A percentile compares a stretch with the other conserved stretches of the same genome.
These are phyloP conservation scores for Chymomyza fuscimana DNA, from an alignment of 2,888 invertebrate species.

Conservation along the genomic window DNA sequence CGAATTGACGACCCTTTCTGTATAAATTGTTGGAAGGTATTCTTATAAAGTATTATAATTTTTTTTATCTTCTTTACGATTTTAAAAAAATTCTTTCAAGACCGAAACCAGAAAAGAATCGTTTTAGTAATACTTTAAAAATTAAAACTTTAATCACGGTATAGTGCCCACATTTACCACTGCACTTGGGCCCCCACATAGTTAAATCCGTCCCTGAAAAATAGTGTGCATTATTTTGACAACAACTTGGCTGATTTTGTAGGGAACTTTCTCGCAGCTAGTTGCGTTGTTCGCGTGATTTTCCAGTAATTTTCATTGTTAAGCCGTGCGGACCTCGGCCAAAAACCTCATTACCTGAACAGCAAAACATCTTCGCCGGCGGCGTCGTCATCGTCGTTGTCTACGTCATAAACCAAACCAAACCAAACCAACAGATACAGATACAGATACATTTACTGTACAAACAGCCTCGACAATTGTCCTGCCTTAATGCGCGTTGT, in stretches of 20 bases:
- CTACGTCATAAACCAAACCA: conserved; percentile 36
- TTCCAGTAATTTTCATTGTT: conserved; percentile 68
- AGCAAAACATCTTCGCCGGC: background rate
- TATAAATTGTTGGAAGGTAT: too few species aligned
- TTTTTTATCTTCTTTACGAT: too few species aligned
- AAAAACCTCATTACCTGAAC: conserved; percentile 44
- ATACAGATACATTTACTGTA: too few species aligned
- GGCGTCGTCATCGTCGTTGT: conserved; percentile 5
- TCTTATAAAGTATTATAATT: too few species aligned
- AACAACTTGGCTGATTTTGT: conserved; percentile 6
- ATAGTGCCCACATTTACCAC: too few species aligned
- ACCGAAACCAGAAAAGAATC: too few species aligned
- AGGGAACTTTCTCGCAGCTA: conserved; percentile 42
- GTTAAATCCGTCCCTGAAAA: too few species aligned
- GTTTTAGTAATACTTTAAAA: too few species aligned
- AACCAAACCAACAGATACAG: conserved; percentile 11
- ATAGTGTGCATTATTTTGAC: background rate
- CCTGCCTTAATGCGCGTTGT: conserved; percentile 51
- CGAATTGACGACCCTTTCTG: too few species aligned
- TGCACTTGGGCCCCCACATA: too few species aligned
- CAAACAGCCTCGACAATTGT: conserved; percentile 45
- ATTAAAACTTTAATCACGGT: too few species aligned
- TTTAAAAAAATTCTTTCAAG: too few species aligned
- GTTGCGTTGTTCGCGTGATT: conserved; percentile 43
- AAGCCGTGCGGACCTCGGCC: conserved; percentile 20